A percentile compares a stretch with the other conserved stretches of the same genome.
Evolutionary conservation across 2,797 vertebrate species (phyloP).

Genomic region (Sciurus vulgaris): DNA sequence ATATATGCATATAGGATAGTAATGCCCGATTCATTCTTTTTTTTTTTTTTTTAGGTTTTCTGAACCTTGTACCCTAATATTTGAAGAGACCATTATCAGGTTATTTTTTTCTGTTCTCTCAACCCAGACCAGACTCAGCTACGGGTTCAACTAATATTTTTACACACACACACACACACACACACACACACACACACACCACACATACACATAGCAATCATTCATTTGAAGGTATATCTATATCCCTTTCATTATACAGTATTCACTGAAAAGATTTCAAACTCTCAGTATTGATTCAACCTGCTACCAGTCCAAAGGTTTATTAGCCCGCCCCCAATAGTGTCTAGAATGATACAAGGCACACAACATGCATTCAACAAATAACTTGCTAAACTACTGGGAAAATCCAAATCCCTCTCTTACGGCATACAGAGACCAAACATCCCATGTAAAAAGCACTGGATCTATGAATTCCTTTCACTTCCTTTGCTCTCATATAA

Average conservation of each 20-base stretch:
- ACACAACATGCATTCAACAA: constrained; percentile 31
- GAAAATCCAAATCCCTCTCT: constrained; percentile 46
- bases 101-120: constrained; percentile 61
- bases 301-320: constrained; percentile 16
- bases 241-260: not conserved
- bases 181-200: no score
- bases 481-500: constrained; percentile 22
- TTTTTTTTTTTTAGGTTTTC: not conserved
- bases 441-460: not conserved
- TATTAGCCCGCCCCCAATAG: not conserved
- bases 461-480: constrained; percentile 40
- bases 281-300: constrained; percentile 28
- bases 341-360: constrained; percentile 34
- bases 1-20: no score
- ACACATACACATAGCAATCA: not conserved
- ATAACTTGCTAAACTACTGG: constrained; percentile 43
- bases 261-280: constrained; percentile 54
- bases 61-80: constrained; percentile 56
- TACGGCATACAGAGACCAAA: constrained; percentile 4
- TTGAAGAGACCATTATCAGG: constrained; percentile 33
- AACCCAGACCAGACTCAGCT: constrained; percentile 15
- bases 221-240: constrained; percentile 41
- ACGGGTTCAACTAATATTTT: constrained; percentile 5
- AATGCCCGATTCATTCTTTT: not conserved
- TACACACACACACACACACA: no score